Evolutionary conservation across 1,140 invertebrate species (phyloP), one percentile per base, ranked within the genome.

Genomic region (Ephestia elutella): DNA sequence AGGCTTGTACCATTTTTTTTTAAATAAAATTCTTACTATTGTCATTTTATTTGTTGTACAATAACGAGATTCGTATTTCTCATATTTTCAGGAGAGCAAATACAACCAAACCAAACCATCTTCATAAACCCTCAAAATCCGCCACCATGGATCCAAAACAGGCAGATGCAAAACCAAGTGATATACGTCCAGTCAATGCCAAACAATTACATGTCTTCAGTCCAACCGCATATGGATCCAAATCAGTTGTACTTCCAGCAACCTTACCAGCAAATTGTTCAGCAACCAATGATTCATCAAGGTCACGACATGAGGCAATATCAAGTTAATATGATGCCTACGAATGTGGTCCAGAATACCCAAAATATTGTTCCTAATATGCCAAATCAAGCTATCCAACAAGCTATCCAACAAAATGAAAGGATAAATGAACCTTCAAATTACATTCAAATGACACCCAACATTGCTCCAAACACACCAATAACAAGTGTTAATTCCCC

Each of bases 111-210:
- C 59, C 82, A 86, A 59, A 82, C 80, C 0, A 71, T 82, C 49
- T 67, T 83, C 19, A 78, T 87, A 53, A 87, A 86, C 56, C 75
- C 76, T 11, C 76, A 85, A 59, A 87, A 87, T 25, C 75, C 78
- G 54, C 84, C 84, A 56, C 84, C 85, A 70, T 87, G 82, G 82
- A 74, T 77, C 28, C 80, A 87, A 57, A 85, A 86, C 75, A 71
- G 75, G 35, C 58, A 66, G 21, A 57, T 67, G 0, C 78, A 80
- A 56, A 84, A 80, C 56, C 81, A 75, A 62, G 73, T 86, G 3
- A 65, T 85, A 32, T 86, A 86, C 62, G 79, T 87, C 32, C 85
- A 86, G 56, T 78, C 84, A 28, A 59, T 79, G 54, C 73, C 75
- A 62, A 73, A 75, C 63, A 78, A 79, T 20, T 73, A 75, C 13